phyloP scores from a whole-genome alignment of 2,888 invertebrate genomes.

The Balanococcus diminutus region DNA sequence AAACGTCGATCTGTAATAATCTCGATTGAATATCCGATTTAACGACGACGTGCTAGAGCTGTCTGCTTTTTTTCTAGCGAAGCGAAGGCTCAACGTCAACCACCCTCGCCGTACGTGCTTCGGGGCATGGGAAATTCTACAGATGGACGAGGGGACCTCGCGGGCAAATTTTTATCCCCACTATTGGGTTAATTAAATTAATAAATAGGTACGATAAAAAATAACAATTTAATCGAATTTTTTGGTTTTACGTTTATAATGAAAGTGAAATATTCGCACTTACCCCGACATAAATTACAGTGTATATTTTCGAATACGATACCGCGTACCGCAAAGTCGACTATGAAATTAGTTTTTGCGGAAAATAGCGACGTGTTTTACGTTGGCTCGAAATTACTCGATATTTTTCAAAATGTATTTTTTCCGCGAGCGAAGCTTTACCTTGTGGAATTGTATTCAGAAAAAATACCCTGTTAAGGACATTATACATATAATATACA shows the following conservation, averaged over 20 bases:
- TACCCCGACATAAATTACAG: not conserved
- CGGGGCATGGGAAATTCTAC: not conserved
- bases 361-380: not conserved
- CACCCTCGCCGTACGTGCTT: not conserved
- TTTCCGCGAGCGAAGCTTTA: not conserved
- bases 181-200: not conserved
- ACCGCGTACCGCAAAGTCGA: not conserved
- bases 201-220: slow-evolving; percentile 11
- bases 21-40: slow-evolving; percentile 2
- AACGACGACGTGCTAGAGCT: not conserved
- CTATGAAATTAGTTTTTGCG: not conserved
- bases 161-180: not conserved
- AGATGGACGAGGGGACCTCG: not conserved
- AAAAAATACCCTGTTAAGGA: too few relatives aligned
- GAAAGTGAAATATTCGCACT: not conserved
- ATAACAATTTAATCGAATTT: not conserved
- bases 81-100: not conserved
- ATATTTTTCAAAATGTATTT: not conserved
- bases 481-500: not conserved
- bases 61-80: not conserved
- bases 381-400: not conserved
- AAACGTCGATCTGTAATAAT: slow-evolving; percentile 22
- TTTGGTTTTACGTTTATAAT: not conserved
- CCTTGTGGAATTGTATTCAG: not conserved
- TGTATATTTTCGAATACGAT: not conserved